Conservation (phyloP, 2,888 invertebrate genomes). For the Ophion slaviceki region DNA sequence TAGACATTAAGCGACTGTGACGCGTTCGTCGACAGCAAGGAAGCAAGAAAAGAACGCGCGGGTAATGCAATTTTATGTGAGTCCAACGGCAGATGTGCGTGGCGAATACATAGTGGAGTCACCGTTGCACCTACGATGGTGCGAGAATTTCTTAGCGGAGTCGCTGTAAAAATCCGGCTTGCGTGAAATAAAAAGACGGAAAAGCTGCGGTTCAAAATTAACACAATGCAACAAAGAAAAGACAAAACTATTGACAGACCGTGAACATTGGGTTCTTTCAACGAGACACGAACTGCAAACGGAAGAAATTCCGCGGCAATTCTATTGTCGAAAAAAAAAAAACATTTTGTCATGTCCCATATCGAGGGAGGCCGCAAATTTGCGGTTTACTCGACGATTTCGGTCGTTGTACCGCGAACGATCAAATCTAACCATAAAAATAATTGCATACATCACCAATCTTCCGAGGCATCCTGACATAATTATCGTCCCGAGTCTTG, state of each 20-base stretch:
- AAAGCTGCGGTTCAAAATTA: slow-evolving; percentile 14
- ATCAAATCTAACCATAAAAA: slow-evolving; percentile 21
- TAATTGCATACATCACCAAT: slow-evolving; percentile 26
- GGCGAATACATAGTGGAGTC: background rate
- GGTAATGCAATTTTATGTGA: slow-evolving; percentile 48
- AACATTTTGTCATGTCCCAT: background rate
- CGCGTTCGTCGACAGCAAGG: slow-evolving; percentile 27
- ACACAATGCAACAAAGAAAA: slow-evolving; percentile 4
- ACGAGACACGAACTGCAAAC: background rate
- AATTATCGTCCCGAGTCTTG: slow-evolving; percentile 7
- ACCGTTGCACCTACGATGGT: slow-evolving; percentile 1
- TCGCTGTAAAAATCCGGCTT: slow-evolving; percentile 27
- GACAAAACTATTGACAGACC: background rate
- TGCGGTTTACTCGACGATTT: slow-evolving; percentile 15
- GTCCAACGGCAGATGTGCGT: slow-evolving; percentile 26
- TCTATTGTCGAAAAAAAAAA: too few species aligned
- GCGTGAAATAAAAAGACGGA: slow-evolving; percentile 46
- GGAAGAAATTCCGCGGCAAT: background rate
- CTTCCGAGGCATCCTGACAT: background rate
- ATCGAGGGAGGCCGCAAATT: background rate
- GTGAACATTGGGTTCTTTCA: background rate
- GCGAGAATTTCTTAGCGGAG: background rate
- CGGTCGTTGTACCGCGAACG: background rate
- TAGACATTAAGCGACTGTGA: background rate
- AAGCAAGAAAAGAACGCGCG: slow-evolving; percentile 13